These are phyloP conservation scores for Campoplex nolae DNA, from an alignment of 2,888 invertebrate species.

Conservation along the genomic window DNA sequence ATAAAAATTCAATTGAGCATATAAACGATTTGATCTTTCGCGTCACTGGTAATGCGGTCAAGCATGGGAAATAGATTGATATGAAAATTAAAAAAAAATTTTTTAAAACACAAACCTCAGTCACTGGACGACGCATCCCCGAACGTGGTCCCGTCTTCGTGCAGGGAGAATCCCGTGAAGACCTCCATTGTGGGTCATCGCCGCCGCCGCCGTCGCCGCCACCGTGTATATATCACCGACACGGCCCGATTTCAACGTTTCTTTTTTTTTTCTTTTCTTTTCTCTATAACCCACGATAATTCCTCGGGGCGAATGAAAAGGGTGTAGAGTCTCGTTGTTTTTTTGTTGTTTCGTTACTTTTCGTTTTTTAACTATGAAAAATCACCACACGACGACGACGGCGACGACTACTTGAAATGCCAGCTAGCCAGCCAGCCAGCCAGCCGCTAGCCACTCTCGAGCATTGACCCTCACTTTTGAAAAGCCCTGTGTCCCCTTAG, in stretches of 20 bases:
- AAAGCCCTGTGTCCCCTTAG: constrained; percentile 83
- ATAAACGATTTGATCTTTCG: neutral
- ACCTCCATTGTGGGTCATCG: constrained; percentile 85
- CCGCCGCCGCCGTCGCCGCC: constrained; percentile 85
- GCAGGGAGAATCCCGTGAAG: constrained; percentile 73
- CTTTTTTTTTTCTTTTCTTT: constrained; percentile 19
- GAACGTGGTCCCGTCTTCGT: constrained; percentile 85
- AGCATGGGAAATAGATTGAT: neutral
- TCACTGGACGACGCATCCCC: constrained; percentile 85
- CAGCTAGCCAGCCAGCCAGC: constrained; percentile 65
- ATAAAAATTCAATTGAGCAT: neutral
- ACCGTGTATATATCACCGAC: constrained; percentile 27
- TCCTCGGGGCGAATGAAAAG: constrained; percentile 78
- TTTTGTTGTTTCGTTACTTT: constrained; percentile 14
- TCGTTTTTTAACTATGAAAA: constrained; percentile 77
- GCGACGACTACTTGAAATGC: constrained; percentile 51
- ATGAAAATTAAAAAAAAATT: neutral
- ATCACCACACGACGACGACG: constrained; percentile 48
- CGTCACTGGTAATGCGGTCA: neutral
- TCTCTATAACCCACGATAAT: constrained; percentile 82
- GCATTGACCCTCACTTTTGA: constrained; percentile 85
- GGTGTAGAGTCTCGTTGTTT: neutral
- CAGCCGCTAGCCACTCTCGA: constrained; percentile 85
- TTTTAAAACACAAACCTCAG: constrained; percentile 67
- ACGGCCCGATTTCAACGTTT: constrained; percentile 26